Evolutionary conservation across 2,113 vertebrate species (phyloP), one percentile per base, ranked within the genome.

Genomic region (Fulica atra): DNA sequence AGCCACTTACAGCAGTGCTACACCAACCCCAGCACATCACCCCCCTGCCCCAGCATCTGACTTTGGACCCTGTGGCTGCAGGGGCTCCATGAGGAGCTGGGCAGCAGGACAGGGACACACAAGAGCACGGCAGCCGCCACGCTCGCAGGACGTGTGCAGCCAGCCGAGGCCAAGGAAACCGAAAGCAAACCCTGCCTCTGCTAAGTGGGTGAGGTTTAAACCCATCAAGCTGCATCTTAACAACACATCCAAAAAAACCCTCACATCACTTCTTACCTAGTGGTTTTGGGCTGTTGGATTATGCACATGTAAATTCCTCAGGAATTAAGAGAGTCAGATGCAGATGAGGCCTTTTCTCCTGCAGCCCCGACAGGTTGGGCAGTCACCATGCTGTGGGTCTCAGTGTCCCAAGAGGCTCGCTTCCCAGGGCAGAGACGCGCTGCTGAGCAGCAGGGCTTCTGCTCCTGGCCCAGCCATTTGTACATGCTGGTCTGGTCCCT

Each of bases 371-470:
- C 13, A 10, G 20, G 25, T 2, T 26, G 35, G 5, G 29, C 9
- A 19, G 33, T 33, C 42, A 71, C 11, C 13, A 18, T 53, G 24
- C 21, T 19, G 21, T 4, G 16, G 2, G 0, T 20, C 24, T 19
- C 21, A 10, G 3, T 14, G 36, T 57, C 65, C 40, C 10, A 42
- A 42, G 28, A 76, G 16, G 20, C 19, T 35, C 10, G 6, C 25
- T 38, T 53, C 40, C 40, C 53, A 50, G 14, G 17, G 48, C 48
- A 48, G 26, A 68, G n/a, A 7, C 0, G 0, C 2, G 7, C 28
- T 44, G n/a, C 10, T 42, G 25, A 40, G 42, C 20, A 7, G 38
- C 28, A 81, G 23, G n/a, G 23, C 11, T 72, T 38, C 66, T 61
- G 59, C 50, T 86, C 40, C 68, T 26, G 2, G 17, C 16, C 35